Evolutionary conservation across 2,797 vertebrate species (phyloP), one percentile per base, ranked within the genome.

Genomic region (Spatula versicolor): DNA sequence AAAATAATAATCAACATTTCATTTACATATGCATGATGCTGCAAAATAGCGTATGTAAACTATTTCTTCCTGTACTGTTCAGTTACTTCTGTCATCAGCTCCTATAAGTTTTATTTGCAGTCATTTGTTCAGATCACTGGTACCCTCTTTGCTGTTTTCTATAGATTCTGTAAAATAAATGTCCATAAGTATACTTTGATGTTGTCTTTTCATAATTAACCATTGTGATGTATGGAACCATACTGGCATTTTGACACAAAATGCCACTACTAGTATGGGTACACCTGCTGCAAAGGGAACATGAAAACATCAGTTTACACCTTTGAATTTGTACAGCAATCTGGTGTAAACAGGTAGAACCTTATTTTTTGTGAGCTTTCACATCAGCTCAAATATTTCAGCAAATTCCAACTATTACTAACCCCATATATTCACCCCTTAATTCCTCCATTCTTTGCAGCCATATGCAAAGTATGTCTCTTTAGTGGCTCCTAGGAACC

Each of bases 1-100:
- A 98, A 79, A 87, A 69, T 91, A 95, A 93, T 97, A 94, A 98
- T 98, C 98, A 98, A 98, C 98, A 99, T 99, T 99, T 98, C 98
- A 98, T 98, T 98, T 99, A 98, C 97, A 96, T 94, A 71, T 99
- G 99, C 99, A 99, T 99, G 99, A 98, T 79, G 97, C 98, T 98
- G 97, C 98, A 98, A 98, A 97, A 93, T 98, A 97, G 95, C 93
- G 41, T 98, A 95, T 97, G 96, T 97, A 97, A 97, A 97, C 97
- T 97, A 64, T 96, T 97, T 86, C 96, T 97, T 97, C 94, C 98
- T 97, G 86, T 97, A 97, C 96, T 98, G 95, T 97, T 96, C 96
- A 95, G 63, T 98, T 97, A 97, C 89, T 97, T 86, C 95, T 98
- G 95, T 97, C 97, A 97, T 97, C 95, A 96, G 93, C 96, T 97